Conservation (phyloP, 2,113 vertebrate genomes). For the Istiophorus platypterus region DNA sequence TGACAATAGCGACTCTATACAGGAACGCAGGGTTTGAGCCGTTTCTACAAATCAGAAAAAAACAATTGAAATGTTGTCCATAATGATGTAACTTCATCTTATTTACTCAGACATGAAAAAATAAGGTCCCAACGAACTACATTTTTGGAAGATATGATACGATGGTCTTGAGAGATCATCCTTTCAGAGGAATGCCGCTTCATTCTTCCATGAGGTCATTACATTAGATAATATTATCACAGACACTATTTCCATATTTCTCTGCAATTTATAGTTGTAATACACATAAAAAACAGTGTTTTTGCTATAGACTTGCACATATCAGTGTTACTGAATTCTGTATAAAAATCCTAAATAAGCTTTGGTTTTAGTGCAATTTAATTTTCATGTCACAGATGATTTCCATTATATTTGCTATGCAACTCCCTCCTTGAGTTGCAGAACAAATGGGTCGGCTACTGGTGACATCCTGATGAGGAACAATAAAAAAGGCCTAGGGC, state of each 20-base stretch:
- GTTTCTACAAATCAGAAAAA: slow-evolving; percentile 9
- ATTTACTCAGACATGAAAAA: not conserved
- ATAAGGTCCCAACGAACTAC: too few relatives aligned
- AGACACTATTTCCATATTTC: not conserved
- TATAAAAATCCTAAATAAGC: not conserved
- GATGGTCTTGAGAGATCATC: not conserved
- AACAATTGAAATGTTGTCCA: not conserved
- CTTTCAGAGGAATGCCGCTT: not conserved
- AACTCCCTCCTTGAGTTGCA: not conserved
- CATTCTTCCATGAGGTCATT: not conserved
- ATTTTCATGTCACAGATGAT: not conserved
- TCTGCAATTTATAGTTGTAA: not conserved
- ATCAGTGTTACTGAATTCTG: too few relatives aligned
- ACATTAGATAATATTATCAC: not conserved
- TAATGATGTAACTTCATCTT: not conserved
- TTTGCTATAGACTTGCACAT: not conserved
- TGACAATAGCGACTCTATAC: slow-evolving; percentile 22
- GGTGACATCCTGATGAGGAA: not conserved
- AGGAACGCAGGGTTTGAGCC: not conserved
- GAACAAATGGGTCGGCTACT: too few relatives aligned
- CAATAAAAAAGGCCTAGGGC: not conserved
- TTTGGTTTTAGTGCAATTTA: too few relatives aligned
- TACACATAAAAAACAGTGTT: not conserved
- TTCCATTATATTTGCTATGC: not conserved
- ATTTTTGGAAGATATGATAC: too few relatives aligned